phyloP scores from a whole-genome alignment of 2,888 invertebrate genomes.

The Heliconius hortense region DNA sequence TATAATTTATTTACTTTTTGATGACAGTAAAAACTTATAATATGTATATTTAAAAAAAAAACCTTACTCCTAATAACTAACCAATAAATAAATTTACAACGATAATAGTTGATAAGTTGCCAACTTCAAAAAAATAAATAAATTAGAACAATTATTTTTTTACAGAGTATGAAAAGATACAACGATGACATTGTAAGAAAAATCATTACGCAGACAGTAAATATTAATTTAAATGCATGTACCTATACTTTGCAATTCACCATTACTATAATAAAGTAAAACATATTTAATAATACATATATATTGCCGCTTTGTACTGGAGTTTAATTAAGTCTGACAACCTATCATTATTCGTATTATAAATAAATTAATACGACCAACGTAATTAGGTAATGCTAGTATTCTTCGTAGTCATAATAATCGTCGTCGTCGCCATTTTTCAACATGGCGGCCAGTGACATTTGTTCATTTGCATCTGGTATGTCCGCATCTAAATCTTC shows the following conservation, averaged over 20 bases:
- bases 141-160: too few species aligned
- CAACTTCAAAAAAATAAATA: not conserved
- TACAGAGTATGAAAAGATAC: too few species aligned
- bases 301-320: not conserved
- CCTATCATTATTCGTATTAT: not conserved
- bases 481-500: conserved; percentile 71
- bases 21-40: not conserved
- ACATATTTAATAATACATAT: not conserved
- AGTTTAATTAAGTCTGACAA: conserved; percentile 5
- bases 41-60: not conserved
- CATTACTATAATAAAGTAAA: not conserved
- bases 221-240: not conserved
- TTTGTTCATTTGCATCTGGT: conserved; percentile 63
- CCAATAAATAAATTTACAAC: conserved; percentile 5
- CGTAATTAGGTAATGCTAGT: conserved; percentile 57
- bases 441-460: conserved; percentile 82
- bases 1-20: too few species aligned
- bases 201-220: not conserved
- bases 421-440: conserved; percentile 85
- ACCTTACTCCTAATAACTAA: not conserved
- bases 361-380: not conserved
- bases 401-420: conserved; percentile 87
- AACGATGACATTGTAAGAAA: not conserved
- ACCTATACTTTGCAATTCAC: not conserved
- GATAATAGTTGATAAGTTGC: not conserved